Conservation (phyloP, 2,888 invertebrate species). For the Tetrapedia diversipes region DNA sequence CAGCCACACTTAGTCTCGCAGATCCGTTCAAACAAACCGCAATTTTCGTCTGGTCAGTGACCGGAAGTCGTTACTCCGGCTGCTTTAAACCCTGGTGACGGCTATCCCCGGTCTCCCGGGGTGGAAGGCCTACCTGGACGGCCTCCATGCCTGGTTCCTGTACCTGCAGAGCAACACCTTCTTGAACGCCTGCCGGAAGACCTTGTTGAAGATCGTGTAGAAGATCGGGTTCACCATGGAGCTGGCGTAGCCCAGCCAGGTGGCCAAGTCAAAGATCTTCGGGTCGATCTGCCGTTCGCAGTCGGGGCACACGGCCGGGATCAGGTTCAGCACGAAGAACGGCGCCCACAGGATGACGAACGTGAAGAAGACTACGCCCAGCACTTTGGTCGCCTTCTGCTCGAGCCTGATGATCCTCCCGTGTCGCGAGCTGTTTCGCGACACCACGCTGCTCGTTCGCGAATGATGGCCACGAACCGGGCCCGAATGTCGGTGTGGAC, state of each 20-base stretch:
- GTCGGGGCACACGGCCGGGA: slow-evolving; percentile 92
- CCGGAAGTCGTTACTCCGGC: not conserved
- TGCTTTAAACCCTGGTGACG: slow-evolving; percentile 68
- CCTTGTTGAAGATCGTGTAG: slow-evolving; percentile 97
- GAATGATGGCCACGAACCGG: slow-evolving; percentile 89
- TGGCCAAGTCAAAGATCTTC: slow-evolving; percentile 93
- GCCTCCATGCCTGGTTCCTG: slow-evolving; percentile 85
- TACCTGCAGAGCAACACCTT: slow-evolving; percentile 92
- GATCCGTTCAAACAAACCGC: too few relatives aligned
- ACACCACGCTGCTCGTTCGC: slow-evolving; percentile 91
- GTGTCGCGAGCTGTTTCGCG: slow-evolving; percentile 91
- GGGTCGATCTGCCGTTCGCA: slow-evolving; percentile 90
- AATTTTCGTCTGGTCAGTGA: too few relatives aligned
- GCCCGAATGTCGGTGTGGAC: slow-evolving; percentile 84
- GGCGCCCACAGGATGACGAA: slow-evolving; percentile 98
- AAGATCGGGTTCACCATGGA: slow-evolving; percentile 98
- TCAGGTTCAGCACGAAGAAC: slow-evolving; percentile 94
- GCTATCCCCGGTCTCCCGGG: slow-evolving; percentile 72
- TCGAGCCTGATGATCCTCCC: slow-evolving; percentile 93
- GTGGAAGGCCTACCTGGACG: slow-evolving; percentile 83
- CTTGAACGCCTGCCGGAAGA: slow-evolving; percentile 95
- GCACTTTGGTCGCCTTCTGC: slow-evolving; percentile 97
- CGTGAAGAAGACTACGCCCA: slow-evolving; percentile 97
- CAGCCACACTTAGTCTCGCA: too few relatives aligned
- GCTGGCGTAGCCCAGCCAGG: slow-evolving; percentile 97